These are phyloP conservation scores for Pantherophis guttatus DNA, from an alignment of 2,113 vertebrate genomes.

Conservation along the genomic window DNA sequence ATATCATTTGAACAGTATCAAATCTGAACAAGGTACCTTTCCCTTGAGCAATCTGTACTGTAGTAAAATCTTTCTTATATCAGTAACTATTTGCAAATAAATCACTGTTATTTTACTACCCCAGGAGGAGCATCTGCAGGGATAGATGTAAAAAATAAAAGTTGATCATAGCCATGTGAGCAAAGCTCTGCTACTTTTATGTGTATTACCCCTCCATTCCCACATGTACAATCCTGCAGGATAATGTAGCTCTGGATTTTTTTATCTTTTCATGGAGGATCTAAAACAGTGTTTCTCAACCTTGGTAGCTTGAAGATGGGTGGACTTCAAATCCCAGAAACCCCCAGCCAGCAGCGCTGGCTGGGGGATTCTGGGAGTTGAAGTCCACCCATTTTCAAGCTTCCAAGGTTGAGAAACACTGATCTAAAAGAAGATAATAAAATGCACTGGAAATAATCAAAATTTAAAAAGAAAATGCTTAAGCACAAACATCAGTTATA, in stretches of 20 bases:
- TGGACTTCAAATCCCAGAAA: too few species aligned
- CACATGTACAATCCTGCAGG: not conserved
- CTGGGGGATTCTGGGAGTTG: too few species aligned
- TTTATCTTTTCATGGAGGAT: not conserved
- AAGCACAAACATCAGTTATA: not conserved
- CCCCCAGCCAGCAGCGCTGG: too few species aligned
- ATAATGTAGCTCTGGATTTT: not conserved
- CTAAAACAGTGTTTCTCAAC: not conserved
- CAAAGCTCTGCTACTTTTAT: not conserved
- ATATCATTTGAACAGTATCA: not conserved
- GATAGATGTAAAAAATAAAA: not conserved
- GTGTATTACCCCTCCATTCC: not conserved
- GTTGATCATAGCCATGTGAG: not conserved
- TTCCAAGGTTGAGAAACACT: too few species aligned
- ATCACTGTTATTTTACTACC: not conserved
- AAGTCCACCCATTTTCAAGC: too few species aligned
- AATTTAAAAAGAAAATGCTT: not conserved
- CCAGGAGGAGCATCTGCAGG: not conserved
- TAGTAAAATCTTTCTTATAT: conserved; percentile 1
- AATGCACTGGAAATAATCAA: not conserved
- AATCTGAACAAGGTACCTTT: not conserved
- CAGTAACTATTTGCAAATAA: not conserved
- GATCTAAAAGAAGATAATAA: not conserved
- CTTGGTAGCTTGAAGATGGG: too few species aligned
- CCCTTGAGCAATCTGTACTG: not conserved